Conservation (phyloP, 2,888 invertebrate genomes). For the Synergus gifuensis region DNA sequence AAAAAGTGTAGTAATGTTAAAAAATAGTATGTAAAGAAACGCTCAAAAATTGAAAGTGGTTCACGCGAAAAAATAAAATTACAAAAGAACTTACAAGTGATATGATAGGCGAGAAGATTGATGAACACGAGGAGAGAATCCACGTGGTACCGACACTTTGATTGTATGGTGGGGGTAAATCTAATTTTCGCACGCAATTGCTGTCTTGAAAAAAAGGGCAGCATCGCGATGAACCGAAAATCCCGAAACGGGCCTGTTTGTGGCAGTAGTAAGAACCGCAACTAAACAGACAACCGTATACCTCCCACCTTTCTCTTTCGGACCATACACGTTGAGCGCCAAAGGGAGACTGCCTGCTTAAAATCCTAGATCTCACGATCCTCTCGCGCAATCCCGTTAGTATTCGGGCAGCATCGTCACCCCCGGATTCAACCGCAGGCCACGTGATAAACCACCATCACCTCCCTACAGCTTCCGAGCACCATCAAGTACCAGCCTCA, state of each 20-base stretch:
- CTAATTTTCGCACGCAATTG: slow-evolving; percentile 54
- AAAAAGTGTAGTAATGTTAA: background rate
- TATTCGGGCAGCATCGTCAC: slow-evolving; percentile 61
- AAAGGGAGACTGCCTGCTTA: slow-evolving; percentile 66
- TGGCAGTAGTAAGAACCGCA: slow-evolving; percentile 20
- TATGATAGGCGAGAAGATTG: slow-evolving; percentile 58
- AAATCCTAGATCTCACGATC: slow-evolving; percentile 57
- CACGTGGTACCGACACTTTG: slow-evolving; percentile 60
- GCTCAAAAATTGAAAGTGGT: background rate
- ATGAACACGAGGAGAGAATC: slow-evolving; percentile 63
- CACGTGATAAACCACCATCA: slow-evolving; percentile 40
- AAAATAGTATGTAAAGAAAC: background rate
- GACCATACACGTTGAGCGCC: slow-evolving; percentile 52
- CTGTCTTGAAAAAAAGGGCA: slow-evolving; percentile 52
- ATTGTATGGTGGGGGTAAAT: slow-evolving; percentile 47
- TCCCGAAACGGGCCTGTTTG: slow-evolving; percentile 32
- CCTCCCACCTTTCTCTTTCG: slow-evolving; percentile 42
- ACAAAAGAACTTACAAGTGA: slow-evolving; percentile 58
- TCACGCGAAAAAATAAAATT: background rate
- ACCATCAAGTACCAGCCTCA: slow-evolving; percentile 60
- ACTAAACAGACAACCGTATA: slow-evolving; percentile 22
- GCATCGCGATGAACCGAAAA: slow-evolving; percentile 53
- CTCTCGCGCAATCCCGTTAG: slow-evolving; percentile 58
- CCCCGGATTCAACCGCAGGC: slow-evolving; percentile 49
- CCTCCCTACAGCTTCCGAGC: slow-evolving; percentile 45